A percentile compares a stretch with the other conserved stretches of the same genome.
These are phyloP conservation scores for Heliangelus exortis DNA, from an alignment of 2,797 vertebrate species.

Conservation along the genomic window DNA sequence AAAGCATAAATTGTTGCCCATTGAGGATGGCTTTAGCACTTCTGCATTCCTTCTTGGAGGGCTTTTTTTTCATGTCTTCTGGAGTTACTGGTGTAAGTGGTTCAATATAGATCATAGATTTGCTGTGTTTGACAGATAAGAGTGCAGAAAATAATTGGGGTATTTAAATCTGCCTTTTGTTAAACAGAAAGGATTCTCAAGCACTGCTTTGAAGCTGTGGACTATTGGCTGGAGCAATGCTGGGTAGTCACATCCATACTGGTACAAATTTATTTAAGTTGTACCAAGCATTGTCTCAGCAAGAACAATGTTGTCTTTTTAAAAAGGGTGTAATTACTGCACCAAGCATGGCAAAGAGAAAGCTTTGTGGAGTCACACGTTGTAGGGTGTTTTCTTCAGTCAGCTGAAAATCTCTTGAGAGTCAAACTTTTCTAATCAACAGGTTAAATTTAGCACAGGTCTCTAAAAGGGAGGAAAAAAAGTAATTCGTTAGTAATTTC, in stretches of 20 bases:
- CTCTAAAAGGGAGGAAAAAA: background rate
- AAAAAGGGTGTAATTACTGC: fast-evolving
- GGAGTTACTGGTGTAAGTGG: background rate
- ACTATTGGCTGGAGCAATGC: background rate
- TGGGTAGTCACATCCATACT: background rate
- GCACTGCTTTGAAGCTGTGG: fast-evolving
- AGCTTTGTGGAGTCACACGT: background rate
- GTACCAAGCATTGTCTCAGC: background rate
- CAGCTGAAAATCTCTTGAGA: background rate
- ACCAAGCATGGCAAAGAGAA: background rate
- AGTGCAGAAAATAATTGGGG: background rate
- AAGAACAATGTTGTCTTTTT: background rate
- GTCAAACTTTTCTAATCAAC: background rate
- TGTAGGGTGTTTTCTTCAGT: background rate
- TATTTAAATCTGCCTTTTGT: background rate
- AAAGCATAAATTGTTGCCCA: background rate
- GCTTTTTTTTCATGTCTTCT: background rate
- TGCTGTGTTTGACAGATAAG: background rate
- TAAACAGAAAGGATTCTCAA: background rate
- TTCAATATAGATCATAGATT: background rate
- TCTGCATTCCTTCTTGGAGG: background rate
- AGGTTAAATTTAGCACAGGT: background rate
- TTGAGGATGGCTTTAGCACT: background rate
- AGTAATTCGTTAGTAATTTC: background rate
- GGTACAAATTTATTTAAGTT: background rate